A percentile compares a stretch with the other conserved stretches of the same genome.
Conservation (phyloP, 2,113 vertebrate species). For the Dolichotis patagonum region DNA sequence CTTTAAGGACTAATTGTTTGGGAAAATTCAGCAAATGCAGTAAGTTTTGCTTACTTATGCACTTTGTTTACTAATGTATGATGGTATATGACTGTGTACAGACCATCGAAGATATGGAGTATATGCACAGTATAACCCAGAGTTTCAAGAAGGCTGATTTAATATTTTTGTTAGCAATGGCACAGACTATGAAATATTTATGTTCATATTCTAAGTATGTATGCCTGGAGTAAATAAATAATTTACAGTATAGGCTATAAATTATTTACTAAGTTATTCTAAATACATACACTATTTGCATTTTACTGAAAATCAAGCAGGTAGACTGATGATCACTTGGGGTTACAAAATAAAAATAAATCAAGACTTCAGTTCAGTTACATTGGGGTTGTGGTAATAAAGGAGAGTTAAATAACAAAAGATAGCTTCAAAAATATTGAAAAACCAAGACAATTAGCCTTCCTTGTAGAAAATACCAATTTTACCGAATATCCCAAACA, state of each 20-base stretch:
- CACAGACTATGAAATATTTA: constrained; percentile 73
- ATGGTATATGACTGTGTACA: background rate
- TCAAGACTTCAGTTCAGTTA: background rate
- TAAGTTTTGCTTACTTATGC: background rate
- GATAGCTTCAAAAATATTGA: background rate
- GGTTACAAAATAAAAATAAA: constrained; percentile 42
- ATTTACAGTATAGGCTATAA: constrained; percentile 66
- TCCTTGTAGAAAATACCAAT: constrained; percentile 3
- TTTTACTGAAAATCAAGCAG: constrained; percentile 72
- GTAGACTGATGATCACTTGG: constrained; percentile 49
- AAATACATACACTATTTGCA: constrained; percentile 79
- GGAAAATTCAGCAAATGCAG: background rate
- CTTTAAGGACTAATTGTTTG: background rate
- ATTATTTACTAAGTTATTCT: constrained; percentile 79
- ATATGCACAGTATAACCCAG: background rate
- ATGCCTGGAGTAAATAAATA: constrained; percentile 78
- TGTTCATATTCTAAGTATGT: constrained; percentile 75
- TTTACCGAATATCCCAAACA: background rate
- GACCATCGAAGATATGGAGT: background rate
- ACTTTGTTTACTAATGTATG: no score
- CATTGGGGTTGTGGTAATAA: background rate
- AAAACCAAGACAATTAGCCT: constrained; percentile 9
- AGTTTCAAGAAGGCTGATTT: constrained; percentile 8
- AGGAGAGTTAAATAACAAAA: background rate
- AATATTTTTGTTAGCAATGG: constrained; percentile 62